A percentile compares a stretch with the other conserved stretches of the same genome.
These are phyloP conservation scores for Theristicus caerulescens DNA, from an alignment of 2,113 vertebrate genomes.

Conservation along the genomic window DNA sequence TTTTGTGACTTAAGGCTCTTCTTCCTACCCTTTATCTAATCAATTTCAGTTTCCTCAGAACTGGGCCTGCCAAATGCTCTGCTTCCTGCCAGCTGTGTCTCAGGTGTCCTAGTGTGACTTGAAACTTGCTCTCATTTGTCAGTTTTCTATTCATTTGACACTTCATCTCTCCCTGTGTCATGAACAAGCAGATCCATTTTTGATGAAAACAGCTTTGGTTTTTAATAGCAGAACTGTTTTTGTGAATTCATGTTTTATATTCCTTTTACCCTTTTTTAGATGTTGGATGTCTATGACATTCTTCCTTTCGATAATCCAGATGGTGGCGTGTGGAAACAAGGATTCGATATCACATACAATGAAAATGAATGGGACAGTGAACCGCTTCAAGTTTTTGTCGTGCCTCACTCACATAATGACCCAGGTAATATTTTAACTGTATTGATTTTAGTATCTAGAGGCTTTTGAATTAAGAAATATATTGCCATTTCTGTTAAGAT, in stretches of 20 bases:
- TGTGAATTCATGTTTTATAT: neutral
- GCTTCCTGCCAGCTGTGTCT: neutral
- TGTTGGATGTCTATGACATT: constrained; percentile 88
- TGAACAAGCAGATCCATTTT: neutral
- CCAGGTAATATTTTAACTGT: constrained; percentile 79
- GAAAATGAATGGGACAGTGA: constrained; percentile 85
- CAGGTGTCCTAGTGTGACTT: neutral
- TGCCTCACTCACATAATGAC: constrained; percentile 95
- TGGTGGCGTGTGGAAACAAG: constrained; percentile 95
- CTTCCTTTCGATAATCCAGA: constrained; percentile 91
- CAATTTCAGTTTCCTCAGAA: neutral
- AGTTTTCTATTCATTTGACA: neutral
- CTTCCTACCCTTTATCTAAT: neutral
- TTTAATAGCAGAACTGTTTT: neutral
- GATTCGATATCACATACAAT: constrained; percentile 87
- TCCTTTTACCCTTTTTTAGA: constrained; percentile 73
- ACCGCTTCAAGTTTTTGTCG: constrained; percentile 87
- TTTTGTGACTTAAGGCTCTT: neutral
- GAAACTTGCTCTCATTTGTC: neutral
- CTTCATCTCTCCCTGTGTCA: neutral
- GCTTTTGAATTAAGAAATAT: neutral
- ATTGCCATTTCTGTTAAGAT: neutral
- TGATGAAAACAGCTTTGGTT: neutral
- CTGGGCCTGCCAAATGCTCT: neutral
- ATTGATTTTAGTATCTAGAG: neutral